Evolutionary conservation across 2,113 vertebrate genomes (phyloP).

Genomic region (Malurus melanocephalus): DNA sequence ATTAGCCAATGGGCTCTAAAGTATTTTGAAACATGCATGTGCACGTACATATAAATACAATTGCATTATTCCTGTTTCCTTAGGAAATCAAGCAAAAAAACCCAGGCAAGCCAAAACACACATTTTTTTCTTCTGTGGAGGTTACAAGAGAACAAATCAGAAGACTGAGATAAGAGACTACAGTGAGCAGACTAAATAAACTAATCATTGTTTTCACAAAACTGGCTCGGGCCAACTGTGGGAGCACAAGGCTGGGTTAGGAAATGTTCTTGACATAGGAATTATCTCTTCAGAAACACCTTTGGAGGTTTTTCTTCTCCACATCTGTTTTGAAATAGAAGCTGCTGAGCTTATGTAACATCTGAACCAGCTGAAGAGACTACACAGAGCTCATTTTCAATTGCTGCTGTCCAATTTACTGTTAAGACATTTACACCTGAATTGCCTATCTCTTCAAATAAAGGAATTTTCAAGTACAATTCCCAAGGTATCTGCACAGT

Average conservation of each 20-base stretch:
- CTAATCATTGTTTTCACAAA: slow-evolving; percentile 21
- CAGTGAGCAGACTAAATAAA: slow-evolving; percentile 26
- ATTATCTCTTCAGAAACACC: slow-evolving; percentile 15
- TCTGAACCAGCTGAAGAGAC: neutral
- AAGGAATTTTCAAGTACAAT: neutral
- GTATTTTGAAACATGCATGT: neutral
- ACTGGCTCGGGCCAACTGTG: neutral
- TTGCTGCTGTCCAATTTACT: neutral
- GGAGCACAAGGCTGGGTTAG: neutral
- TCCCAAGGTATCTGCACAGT: neutral
- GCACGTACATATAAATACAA: neutral
- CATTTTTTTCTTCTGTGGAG: neutral
- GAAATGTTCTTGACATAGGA: slow-evolving; percentile 6
- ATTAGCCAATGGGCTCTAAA: neutral
- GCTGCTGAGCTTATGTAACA: neutral
- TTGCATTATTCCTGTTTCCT: slow-evolving; percentile 9
- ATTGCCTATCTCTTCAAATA: neutral
- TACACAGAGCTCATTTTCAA: neutral
- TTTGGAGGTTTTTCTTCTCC: slow-evolving; percentile 20
- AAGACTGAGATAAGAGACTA: slow-evolving; percentile 25
- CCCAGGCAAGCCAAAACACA: slow-evolving; percentile 21
- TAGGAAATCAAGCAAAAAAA: slow-evolving; percentile 19
- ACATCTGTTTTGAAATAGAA: slow-evolving; percentile 23
- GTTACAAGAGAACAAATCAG: slow-evolving; percentile 16
- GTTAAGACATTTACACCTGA: neutral